Conservation (phyloP, 1,140 invertebrate species). For the Watersipora subatra region DNA sequence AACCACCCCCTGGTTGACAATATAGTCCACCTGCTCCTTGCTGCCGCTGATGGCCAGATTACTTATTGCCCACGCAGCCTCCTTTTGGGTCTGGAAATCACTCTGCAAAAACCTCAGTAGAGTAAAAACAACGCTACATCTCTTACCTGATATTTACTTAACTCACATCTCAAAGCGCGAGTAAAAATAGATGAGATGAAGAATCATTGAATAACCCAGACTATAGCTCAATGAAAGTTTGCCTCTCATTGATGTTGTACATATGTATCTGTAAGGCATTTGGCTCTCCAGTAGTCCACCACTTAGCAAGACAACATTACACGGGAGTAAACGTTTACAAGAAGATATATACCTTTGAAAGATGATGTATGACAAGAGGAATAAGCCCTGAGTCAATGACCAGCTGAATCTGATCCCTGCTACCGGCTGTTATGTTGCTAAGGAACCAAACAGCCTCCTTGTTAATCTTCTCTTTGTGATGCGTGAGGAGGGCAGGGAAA, state of each 20-base stretch:
- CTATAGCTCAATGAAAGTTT: too few relatives aligned
- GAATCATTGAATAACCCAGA: too few relatives aligned
- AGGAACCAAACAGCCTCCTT: slow-evolving; percentile 94
- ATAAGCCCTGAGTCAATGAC: slow-evolving; percentile 88
- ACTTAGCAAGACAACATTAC: too few relatives aligned
- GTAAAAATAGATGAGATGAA: too few relatives aligned
- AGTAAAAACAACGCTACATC: too few relatives aligned
- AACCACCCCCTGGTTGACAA: slow-evolving; percentile 78
- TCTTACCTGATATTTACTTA: too few relatives aligned
- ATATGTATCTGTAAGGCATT: too few relatives aligned
- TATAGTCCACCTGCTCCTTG: slow-evolving; percentile 67
- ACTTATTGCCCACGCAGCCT: slow-evolving; percentile 96
- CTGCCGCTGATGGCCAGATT: slow-evolving; percentile 95
- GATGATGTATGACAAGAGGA: slow-evolving; percentile 83
- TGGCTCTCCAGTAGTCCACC: too few relatives aligned
- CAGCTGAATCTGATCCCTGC: slow-evolving; percentile 88
- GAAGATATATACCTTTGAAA: slow-evolving; percentile 55
- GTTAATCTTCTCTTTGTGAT: slow-evolving; percentile 72
- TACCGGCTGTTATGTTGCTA: slow-evolving; percentile 96
- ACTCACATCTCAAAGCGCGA: too few relatives aligned
- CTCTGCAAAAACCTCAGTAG: slow-evolving; percentile 55
- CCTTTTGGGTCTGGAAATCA: slow-evolving; percentile 97
- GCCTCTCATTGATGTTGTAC: too few relatives aligned
- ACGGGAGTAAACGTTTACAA: too few relatives aligned
- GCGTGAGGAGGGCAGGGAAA: slow-evolving; percentile 73